Base-by-base conservation (phyloP, 1,140 invertebrate genomes). In the Atta texana region DNA sequence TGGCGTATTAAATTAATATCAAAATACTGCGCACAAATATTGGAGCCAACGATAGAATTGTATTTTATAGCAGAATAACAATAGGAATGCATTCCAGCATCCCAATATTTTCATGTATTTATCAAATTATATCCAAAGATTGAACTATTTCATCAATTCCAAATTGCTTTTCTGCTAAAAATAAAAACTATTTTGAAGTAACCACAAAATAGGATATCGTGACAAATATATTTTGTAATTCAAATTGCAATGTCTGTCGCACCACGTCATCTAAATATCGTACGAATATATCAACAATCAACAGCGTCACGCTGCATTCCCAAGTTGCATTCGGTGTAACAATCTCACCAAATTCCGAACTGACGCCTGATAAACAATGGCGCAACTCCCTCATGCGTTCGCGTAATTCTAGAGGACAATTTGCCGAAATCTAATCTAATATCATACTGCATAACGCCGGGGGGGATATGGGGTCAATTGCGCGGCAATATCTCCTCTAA, bases 351-450 rank as follows among this genome's bases (percentile, higher is more conserved):
- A 81, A 84, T 82, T 74, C 55, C 44, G 51, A 76, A 44, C 71
- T 61, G 72, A 63, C 63, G 53, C 21, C 59, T 10, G 24, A n/a
- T 44, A 68, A 71, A 66, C 85, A 68, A 53, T 66, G 85, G 53
- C 57, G 21, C 49, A 66, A 49, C 53, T 71, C 53, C 5, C 66
- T 74, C 53, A 61, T 64, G 74, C 68, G 68, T 68, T 14, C 75
- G 75, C 72, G 75, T 90, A 90, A 85, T 87, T 90, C 69, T 77
- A 59, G 59, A 28, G 81, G 74, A 24, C 84, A 90, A 90, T 91
- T 76, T 81, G 61, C 59, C 57, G 69, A 84, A 85, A 76, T 89
- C 85, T 90, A 90, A 90, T 91, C 78, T 91, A 89, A 89, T 90
- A 89, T 91, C 89, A 49, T 34, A 69, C 78, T 44, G 75, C 10